These are phyloP conservation scores for Tenrec ecaudatus DNA, from an alignment of 2,113 vertebrate species.

Conservation along the genomic window DNA sequence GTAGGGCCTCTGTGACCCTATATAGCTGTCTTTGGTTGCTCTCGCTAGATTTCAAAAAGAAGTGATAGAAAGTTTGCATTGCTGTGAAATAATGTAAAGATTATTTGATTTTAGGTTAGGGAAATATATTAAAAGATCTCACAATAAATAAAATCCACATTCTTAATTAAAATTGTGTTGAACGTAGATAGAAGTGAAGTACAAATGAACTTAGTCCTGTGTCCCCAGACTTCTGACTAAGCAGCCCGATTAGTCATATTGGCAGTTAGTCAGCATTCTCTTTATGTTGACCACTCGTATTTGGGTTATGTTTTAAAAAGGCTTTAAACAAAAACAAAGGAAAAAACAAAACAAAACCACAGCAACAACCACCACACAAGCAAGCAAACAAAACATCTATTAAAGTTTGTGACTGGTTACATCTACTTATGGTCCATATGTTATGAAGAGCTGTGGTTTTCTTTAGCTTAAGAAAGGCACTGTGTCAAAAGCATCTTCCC, in stretches of 20 bases:
- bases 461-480: slow-evolving; percentile 70
- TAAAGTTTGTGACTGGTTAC: not conserved
- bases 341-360: slow-evolving; percentile 13
- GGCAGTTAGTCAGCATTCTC: not conserved
- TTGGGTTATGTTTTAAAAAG: not conserved
- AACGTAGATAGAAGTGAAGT: not conserved
- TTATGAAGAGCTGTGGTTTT: slow-evolving; percentile 77
- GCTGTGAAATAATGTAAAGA: slow-evolving; percentile 30
- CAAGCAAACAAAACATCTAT: slow-evolving; percentile 1
- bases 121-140: slow-evolving; percentile 29
- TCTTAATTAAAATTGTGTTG: slow-evolving; percentile 43
- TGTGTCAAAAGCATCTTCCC: slow-evolving; percentile 60
- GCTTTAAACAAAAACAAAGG: slow-evolving; percentile 7
- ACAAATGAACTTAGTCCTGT: not conserved
- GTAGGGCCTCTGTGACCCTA: not conserved
- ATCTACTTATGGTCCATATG: slow-evolving; percentile 62
- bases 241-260: not conserved
- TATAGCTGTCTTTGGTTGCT: not conserved
- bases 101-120: slow-evolving; percentile 14
- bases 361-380: not conserved
- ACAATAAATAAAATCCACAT: not conserved
- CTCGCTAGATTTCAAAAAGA: not conserved
- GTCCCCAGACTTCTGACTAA: not conserved
- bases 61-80: slow-evolving; percentile 28
- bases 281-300: slow-evolving; percentile 7